Conservation (phyloP, 92 coral and sea anemone species). For the Plumapathes pennacea region DNA sequence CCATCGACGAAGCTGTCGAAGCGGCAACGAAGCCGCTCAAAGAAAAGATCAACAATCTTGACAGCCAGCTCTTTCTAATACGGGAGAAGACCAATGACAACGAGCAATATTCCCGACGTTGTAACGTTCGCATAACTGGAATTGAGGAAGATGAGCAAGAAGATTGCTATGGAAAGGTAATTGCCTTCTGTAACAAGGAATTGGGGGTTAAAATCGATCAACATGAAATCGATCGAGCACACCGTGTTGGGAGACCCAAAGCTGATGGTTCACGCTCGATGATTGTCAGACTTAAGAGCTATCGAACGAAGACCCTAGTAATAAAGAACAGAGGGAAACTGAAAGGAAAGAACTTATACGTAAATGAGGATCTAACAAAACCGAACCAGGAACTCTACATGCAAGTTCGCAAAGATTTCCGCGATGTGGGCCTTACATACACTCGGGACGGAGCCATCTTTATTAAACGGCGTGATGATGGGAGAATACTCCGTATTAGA, state of each 20-base stretch:
- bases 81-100: slow-evolving; percentile 15
- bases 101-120: slow-evolving; percentile 24
- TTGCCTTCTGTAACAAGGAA: slow-evolving; percentile 2
- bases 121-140: slow-evolving; percentile 21
- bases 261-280: slow-evolving; percentile 7
- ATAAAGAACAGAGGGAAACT: not conserved
- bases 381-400: not conserved
- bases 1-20: no score
- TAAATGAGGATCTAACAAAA: slow-evolving; percentile 1
- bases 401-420: no score
- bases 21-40: slow-evolving; percentile 2
- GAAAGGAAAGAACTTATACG: not conserved
- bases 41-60: not conserved
- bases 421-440: no score
- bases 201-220: slow-evolving; percentile 1
- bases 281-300: slow-evolving; percentile 2
- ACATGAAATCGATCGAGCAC: slow-evolving; percentile 14
- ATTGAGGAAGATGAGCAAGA: slow-evolving; percentile 11
- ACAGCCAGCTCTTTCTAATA: no score
- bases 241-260: slow-evolving; percentile 9
- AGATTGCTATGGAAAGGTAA: slow-evolving; percentile 9
- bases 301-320: slow-evolving; percentile 2
- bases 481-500: no score
- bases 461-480: no score
- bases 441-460: no score